phyloP scores from a whole-genome alignment of 2,888 invertebrate species.

The Acronicta leporina region DNA sequence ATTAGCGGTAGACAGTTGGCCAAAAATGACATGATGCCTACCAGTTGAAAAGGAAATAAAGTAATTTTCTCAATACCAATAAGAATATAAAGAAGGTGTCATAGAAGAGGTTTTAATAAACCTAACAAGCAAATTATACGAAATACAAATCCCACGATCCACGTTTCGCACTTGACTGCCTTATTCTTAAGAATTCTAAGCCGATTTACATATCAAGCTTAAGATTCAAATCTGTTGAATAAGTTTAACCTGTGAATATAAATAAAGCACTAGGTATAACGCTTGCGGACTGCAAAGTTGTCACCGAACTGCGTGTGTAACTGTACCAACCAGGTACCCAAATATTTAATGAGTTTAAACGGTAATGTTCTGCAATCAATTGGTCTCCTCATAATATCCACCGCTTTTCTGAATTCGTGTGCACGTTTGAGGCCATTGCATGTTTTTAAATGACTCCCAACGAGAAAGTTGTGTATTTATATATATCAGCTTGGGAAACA shows the following conservation, averaged over 20 bases:
- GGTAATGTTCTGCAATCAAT: constrained; percentile 63
- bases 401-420: constrained; percentile 36
- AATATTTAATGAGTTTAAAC: constrained; percentile 66
- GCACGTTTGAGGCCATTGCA: constrained; percentile 53
- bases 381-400: constrained; percentile 45
- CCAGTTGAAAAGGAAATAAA: not conserved
- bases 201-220: constrained; percentile 71
- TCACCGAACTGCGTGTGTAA: constrained; percentile 59
- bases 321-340: constrained; percentile 61
- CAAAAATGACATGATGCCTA: too few relatives aligned
- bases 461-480: constrained; percentile 45
- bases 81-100: not conserved
- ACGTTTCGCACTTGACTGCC: constrained; percentile 61
- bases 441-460: constrained; percentile 51
- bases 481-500: constrained; percentile 46
- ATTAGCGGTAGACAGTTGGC: too few relatives aligned
- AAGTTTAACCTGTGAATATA: constrained; percentile 74
- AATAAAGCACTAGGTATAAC: constrained; percentile 73
- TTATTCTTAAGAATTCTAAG: constrained; percentile 69
- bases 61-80: not conserved
- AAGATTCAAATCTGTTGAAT: constrained; percentile 74
- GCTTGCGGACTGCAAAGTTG: constrained; percentile 69
- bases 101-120: constrained; percentile 5
- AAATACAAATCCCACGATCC: constrained; percentile 50
- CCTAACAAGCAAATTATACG: constrained; percentile 47